Conservation (phyloP, 2,113 vertebrate species). For the Glareola pratincola region DNA sequence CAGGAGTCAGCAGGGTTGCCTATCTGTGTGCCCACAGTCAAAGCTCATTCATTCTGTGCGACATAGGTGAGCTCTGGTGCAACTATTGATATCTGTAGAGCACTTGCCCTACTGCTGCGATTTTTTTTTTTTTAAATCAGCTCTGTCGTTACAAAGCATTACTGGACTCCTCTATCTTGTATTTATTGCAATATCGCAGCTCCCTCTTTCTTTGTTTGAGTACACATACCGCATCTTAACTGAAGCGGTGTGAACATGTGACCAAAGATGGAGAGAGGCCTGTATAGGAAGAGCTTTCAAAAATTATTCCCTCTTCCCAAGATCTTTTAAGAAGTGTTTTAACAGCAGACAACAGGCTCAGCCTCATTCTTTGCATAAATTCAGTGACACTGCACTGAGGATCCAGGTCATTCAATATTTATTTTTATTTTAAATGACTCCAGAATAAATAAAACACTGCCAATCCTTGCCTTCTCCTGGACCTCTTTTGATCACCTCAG, state of each 20-base stretch:
- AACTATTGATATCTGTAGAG: conserved; percentile 45
- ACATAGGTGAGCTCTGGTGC: conserved; percentile 50
- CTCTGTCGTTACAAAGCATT: neutral
- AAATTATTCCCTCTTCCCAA: neutral
- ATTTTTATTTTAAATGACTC: neutral
- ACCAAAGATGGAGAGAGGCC: neutral
- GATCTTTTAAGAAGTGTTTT: neutral
- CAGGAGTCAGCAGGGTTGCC: conserved; percentile 52
- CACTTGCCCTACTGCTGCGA: conserved; percentile 50
- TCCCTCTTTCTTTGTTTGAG: conserved; percentile 15
- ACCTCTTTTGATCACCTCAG: neutral
- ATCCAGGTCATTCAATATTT: neutral
- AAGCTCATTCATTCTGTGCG: conserved; percentile 52
- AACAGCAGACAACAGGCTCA: neutral
- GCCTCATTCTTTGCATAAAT: neutral
- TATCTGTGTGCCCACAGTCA: conserved; percentile 45
- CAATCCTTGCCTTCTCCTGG: neutral
- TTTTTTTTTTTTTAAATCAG: neutral
- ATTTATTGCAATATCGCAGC: neutral
- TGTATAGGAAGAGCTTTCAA: neutral
- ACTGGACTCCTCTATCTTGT: neutral
- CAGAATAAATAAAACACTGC: neutral
- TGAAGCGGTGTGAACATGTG: neutral
- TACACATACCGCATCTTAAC: neutral
- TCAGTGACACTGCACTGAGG: neutral